Base-by-base conservation (phyloP, 1,140 invertebrate genomes). In the Panagrolaimus sp. region DNA sequence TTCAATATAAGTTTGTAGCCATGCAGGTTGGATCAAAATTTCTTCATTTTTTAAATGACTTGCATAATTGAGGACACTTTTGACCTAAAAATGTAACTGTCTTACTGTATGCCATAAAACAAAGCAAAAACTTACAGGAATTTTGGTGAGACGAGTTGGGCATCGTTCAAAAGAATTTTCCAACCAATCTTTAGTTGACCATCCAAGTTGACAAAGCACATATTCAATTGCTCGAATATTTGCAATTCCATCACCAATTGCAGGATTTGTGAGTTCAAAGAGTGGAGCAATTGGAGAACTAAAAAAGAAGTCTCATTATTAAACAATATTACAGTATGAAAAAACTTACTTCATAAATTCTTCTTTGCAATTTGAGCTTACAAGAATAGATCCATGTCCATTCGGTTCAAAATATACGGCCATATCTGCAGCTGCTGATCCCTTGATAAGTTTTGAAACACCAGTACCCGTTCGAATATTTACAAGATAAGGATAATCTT, bases 321-420 rank as follows among this genome's bases (percentile, higher is more conserved):
- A 38, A 14, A 7, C 66, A 17, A n/a, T n/a, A n/a, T n/a, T 38
- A 10, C 17, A 10, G 15, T 38, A 38, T 4, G 2, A 38, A 38
- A 17, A 21, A 63, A 68, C 66, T 76, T 70, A 15, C 1, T 58
- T 17, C 52, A 26, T 38, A 38, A 38, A 4, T 4, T 21, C 69
- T 28, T 71, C 43, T 14, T 76, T 48, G 73, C 78, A 81, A n/a
- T 73, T 69, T 9, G 80, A 69, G 75, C 84, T 85, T 67, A 87
- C 86, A 43, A 83, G 63, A 43, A 82, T 90, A 1, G 96, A 98
- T 10, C 96, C 96, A 86, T 99, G 96, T 0, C 96, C 96, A 86
- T 99, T 99, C 0, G 96, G 94, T 86, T 99, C 96, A 86, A 99
- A 99, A 85, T 98, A 99, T 15, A 99, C 88, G 4, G 95, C 96